Conservation (phyloP, 2,797 vertebrate genomes). For the Halcyon leucocephala region DNA sequence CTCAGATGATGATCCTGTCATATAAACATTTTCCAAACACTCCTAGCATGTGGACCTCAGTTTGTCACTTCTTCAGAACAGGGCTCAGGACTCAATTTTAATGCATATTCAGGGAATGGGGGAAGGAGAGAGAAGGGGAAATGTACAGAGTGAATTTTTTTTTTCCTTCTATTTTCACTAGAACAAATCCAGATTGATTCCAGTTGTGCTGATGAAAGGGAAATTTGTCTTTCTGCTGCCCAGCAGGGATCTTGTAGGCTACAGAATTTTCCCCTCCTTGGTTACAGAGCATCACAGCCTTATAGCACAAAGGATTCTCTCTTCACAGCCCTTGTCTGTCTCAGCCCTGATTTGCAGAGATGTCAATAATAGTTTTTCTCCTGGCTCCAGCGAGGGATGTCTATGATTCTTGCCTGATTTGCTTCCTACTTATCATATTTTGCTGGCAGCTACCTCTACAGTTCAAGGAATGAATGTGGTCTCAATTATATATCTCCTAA, state of each 20-base stretch:
- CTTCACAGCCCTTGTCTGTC: background rate
- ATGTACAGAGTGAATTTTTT: background rate
- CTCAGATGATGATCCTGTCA: background rate
- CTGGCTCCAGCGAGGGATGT: background rate
- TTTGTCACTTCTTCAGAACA: background rate
- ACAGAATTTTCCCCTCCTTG: background rate
- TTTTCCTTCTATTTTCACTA: background rate
- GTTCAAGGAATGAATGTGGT: background rate
- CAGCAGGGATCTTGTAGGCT: background rate
- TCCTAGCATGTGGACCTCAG: background rate
- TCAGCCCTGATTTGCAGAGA: background rate
- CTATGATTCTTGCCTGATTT: background rate
- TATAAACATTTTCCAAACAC: background rate
- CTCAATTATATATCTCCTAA: background rate
- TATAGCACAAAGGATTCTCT: background rate
- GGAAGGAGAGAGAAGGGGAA: background rate
- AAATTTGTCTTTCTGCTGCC: background rate
- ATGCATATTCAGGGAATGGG: background rate
- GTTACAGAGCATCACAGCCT: background rate
- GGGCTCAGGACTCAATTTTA: background rate
- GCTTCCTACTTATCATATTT: background rate
- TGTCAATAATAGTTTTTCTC: background rate
- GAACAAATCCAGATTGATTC: background rate
- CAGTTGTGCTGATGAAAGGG: slow-evolving; percentile 21
- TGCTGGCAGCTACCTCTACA: background rate